Conservation (phyloP, 2,797 vertebrate species). For the Xenops minutus region DNA sequence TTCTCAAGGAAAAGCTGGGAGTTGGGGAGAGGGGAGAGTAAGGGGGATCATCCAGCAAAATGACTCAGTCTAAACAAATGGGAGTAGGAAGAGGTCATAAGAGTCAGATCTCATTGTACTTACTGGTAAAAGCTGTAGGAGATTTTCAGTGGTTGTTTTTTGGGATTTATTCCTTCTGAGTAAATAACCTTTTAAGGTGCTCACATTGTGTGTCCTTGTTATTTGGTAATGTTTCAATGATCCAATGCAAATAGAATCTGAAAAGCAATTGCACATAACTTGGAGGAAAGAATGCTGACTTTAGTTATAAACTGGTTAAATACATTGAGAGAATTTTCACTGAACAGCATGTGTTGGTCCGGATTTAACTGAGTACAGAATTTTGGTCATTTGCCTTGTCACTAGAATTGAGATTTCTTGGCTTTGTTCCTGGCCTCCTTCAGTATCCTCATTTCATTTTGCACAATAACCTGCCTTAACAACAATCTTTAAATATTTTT, state of each 20-base stretch:
- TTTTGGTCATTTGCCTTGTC: background rate
- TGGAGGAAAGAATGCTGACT: background rate
- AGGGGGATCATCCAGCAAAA: background rate
- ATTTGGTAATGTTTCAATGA: background rate
- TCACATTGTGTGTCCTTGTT: background rate
- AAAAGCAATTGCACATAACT: background rate
- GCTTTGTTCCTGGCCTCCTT: background rate
- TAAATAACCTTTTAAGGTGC: background rate
- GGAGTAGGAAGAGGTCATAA: background rate
- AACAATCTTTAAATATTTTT: background rate
- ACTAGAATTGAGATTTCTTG: background rate
- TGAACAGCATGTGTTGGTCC: background rate
- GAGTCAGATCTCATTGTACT: background rate
- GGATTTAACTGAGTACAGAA: background rate
- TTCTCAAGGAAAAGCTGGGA: background rate
- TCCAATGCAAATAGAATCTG: background rate
- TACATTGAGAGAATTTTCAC: background rate
- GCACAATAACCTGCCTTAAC: background rate
- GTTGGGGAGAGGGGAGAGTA: background rate
- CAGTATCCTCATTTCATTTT: background rate
- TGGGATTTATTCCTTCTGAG: background rate
- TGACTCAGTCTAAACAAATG: background rate
- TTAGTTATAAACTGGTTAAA: background rate
- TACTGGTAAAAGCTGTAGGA: background rate
- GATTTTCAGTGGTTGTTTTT: background rate